Base-by-base conservation (phyloP, 64 coral and sea anemone genomes). In the Montipora foliosa region DNA sequence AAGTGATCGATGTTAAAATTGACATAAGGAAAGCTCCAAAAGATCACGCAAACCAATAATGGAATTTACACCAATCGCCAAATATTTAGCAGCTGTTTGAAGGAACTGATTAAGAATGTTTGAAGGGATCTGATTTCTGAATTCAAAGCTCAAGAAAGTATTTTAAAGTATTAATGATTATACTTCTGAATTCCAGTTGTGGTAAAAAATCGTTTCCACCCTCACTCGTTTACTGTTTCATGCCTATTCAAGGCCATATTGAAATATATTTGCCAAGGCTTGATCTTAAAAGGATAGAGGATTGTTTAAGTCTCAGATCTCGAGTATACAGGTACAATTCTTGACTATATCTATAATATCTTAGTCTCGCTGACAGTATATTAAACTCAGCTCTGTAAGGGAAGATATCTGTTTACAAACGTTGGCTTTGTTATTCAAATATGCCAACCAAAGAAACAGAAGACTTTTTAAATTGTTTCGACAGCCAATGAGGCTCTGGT, bases 231-330 rank as follows among this genome's bases (percentile, higher is more conserved):
- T 55, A 55, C 6, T 55, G 10, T 5, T 14, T 64, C 61, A 64
- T 76, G 25, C 37, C 74, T 46, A 11, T 45, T 13, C 44, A 13
- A 47, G 22, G 44, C 61, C 13, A 68, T 66, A 44, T 84, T 4
- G 5, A 68, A 37, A 8, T 76, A 68, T 67, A 84, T 84, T 84
- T n/a, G 81, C 61, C 17, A 37, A 20, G 14, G 47, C 81, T 67
- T 84, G 81, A 4, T 19, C 60, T 67, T 12, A n/a, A 48, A 14
- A 17, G 13, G 20, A 10, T 16, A 44, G 44, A 16, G 22, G n/a
- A 10, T 7, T 29, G 24, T 47, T 76, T 13, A 25, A 0, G 61
- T 64, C 61, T 64, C 4, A 15, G 61, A 12, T 64, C 11, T 14
- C 9, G 14, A 12, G 61, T 64, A 15, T 12, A 64, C 61, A 64